phyloP scores from a whole-genome alignment of 2,797 vertebrate species.

The Vespertilio murinus region DNA sequence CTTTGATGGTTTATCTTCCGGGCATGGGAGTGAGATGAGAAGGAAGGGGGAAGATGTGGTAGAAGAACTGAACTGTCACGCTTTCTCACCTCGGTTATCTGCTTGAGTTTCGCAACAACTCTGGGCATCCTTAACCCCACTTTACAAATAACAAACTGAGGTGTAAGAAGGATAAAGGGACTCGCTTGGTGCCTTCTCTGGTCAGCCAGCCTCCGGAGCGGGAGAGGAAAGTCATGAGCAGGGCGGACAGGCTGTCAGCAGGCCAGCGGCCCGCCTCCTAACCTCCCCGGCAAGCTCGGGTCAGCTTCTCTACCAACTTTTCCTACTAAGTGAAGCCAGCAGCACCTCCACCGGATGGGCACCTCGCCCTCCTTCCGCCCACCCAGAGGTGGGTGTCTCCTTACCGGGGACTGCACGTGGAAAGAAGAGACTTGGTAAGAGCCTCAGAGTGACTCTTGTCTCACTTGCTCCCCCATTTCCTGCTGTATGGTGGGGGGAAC shows the following conservation, averaged over 20 bases:
- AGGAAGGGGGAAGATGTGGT: not conserved
- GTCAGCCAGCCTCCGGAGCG: not conserved
- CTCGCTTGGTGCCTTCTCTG: not conserved
- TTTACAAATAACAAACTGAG: not conserved
- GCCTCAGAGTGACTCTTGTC: not conserved
- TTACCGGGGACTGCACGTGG: not conserved
- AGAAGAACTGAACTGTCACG: not conserved
- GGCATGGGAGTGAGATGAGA: not conserved
- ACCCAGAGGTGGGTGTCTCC: not conserved
- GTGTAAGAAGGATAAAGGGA: not conserved
- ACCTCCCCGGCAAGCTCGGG: not conserved
- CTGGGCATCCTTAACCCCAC: not conserved
- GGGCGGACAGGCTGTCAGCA: not conserved
- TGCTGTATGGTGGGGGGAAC: not conserved
- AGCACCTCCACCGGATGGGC: not conserved
- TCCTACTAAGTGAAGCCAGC: not conserved
- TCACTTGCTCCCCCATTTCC: conserved; percentile 31
- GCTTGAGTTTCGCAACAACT: not conserved
- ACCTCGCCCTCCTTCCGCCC: not conserved
- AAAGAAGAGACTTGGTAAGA: conserved; percentile 1
- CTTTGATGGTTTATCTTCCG: not conserved
- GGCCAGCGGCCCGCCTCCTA: not conserved
- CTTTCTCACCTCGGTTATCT: not conserved
- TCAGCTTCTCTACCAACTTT: not conserved
- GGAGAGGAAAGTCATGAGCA: not conserved